Conservation (phyloP, 2,888 invertebrate species). For the Dinocampus coccinellae region DNA sequence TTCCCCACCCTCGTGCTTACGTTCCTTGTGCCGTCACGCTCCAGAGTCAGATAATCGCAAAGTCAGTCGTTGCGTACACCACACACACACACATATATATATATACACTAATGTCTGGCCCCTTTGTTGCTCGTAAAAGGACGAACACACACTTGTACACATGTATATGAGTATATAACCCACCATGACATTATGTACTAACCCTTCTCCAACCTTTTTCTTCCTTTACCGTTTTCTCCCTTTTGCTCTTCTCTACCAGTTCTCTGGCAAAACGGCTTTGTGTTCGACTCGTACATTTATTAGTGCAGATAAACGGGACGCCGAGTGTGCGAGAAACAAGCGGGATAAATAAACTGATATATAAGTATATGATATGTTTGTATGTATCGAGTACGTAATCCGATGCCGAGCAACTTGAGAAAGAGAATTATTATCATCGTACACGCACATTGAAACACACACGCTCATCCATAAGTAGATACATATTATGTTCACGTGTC, state of each 20-base stretch:
- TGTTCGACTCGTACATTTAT: conserved; percentile 59
- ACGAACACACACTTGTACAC: not conserved
- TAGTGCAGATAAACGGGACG: conserved; percentile 58
- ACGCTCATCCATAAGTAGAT: not conserved
- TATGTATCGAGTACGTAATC: conserved; percentile 31
- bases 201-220: conserved; percentile 1
- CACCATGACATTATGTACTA: conserved; percentile 11
- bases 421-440: not conserved
- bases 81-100: not conserved
- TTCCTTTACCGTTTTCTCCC: not conserved
- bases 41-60: conserved; percentile 49
- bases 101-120: no score
- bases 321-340: conserved; percentile 18
- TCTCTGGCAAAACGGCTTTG: conserved; percentile 37
- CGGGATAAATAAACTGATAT: conserved; percentile 22
- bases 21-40: conserved; percentile 24
- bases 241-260: not conserved
- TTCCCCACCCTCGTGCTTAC: conserved; percentile 16
- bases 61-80: conserved; percentile 34
- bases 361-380: not conserved
- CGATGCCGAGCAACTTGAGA: conserved; percentile 7
- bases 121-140: no score
- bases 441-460: no score
- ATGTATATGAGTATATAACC: not conserved
- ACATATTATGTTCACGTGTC: conserved; percentile 19